phyloP scores from a whole-genome alignment of 2,113 vertebrate genomes.

The Colistium nudipinnis region DNA sequence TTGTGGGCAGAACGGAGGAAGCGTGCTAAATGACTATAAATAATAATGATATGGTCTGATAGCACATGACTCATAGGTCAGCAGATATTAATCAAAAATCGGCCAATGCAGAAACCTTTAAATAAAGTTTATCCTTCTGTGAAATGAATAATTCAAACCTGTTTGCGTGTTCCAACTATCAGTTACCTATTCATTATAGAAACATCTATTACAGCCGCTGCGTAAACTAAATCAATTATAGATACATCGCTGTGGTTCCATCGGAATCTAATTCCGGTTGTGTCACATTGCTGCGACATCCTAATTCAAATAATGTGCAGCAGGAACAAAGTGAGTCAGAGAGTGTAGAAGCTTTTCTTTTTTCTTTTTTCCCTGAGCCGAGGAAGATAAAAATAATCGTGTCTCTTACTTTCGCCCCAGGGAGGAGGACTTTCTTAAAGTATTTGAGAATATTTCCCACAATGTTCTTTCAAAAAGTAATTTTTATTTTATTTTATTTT shows the following conservation, averaged over 20 bases:
- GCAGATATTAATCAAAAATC: conserved; percentile 1
- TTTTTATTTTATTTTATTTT: background rate
- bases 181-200: conserved; percentile 46
- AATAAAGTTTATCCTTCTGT: conserved; percentile 8
- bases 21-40: background rate
- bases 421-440: background rate
- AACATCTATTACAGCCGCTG: conserved; percentile 29
- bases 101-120: conserved; percentile 13
- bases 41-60: background rate
- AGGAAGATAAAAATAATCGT: background rate
- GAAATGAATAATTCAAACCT: conserved; percentile 40
- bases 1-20: background rate
- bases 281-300: background rate
- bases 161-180: conserved; percentile 1
- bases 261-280: conserved; percentile 3
- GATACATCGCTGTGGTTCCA: background rate
- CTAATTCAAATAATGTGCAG: background rate
- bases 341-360: background rate
- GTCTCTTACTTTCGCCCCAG: background rate
- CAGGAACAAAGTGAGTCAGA: background rate
- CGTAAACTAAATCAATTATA: conserved; percentile 12
- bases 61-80: background rate
- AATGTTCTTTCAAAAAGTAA: background rate
- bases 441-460: background rate
- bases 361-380: background rate